Percentiles rank a stretch among this genome's conserved stretches.
phyloP scores from a whole-genome alignment of 2,113 vertebrate genomes.

The Rhinolophus ferrumequinum region DNA sequence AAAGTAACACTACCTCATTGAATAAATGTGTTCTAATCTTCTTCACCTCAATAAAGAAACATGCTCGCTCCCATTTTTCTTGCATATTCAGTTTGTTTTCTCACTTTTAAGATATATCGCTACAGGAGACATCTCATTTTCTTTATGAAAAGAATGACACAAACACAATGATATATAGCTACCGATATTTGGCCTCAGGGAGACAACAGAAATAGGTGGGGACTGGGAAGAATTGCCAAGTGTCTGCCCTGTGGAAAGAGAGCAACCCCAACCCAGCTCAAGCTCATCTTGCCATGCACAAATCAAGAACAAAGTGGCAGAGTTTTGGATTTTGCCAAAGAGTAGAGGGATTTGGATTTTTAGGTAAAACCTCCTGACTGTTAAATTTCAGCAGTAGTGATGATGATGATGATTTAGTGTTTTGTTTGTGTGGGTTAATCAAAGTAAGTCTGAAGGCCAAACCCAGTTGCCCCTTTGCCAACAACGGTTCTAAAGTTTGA shows the following conservation, averaged over 20 bases:
- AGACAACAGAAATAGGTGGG: background rate
- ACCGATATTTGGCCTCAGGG: background rate
- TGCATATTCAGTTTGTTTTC: background rate
- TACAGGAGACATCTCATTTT: background rate
- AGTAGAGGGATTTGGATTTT: background rate
- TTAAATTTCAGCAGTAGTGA: background rate
- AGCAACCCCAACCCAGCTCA: accelerated
- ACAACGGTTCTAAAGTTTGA: background rate
- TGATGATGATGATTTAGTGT: no score
- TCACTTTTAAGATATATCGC: background rate
- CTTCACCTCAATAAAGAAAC: background rate
- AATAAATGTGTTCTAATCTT: background rate
- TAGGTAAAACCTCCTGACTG: background rate
- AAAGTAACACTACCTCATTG: accelerated
- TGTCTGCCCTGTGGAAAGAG: accelerated
- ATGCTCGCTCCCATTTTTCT: background rate
- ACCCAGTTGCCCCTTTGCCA: background rate
- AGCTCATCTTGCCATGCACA: background rate
- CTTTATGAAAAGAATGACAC: background rate
- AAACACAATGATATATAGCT: background rate
- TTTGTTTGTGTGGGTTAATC: background rate
- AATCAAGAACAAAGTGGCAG: background rate
- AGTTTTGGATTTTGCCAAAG: background rate
- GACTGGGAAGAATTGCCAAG: no score
- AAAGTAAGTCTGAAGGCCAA: background rate